Evolutionary conservation across 2,888 invertebrate species (phyloP), one percentile per base, ranked within the genome.

Genomic region (Lasioglossum zephyrum): DNA sequence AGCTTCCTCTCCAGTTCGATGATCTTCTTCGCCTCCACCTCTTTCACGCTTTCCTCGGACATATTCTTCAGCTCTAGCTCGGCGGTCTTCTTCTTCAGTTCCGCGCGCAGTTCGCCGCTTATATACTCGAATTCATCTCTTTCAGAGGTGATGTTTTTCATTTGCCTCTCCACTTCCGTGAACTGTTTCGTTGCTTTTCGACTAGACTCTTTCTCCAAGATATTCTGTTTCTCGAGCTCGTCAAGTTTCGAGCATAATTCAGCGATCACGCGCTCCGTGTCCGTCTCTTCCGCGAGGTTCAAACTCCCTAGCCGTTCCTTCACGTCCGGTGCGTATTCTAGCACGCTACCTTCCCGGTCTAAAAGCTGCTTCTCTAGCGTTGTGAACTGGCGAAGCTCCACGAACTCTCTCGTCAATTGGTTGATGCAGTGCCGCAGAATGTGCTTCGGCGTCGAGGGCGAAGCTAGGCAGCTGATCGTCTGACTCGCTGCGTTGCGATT

Each of bases 331-430:
- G 13, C 11, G 57, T 69, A 77, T 16, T 47, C 73, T 63, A 11
- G 2, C 16, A 4, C 4, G 4, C n/a, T 11, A 4, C 77, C 69
- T 13, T 11, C 47, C 49, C 49, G 69, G 18, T 22, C 39, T 13
- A 77, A 89, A 84, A 95, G 95, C 77, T 96, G 95, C 84, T 96
- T 96, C 93, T 97, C 97, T 87, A 96, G 94, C 78, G 96, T 95
- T 2, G 97, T 96, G 85, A 96, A 96, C 90, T 96, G 96, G 77
- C 96, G 94, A 26, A 97, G 95, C 81, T 96, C 96, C 87, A 95
- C 94, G 1, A 96, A 95, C 87, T 96, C 96, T 77, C 95, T 95
- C 87, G 96, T 96, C 6, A 96, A 95, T 82, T 94, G 92, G 89
- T 95, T 95, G 2, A 96, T 95, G 91, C 96, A 96, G 66, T 92